Conservation (phyloP, 2,113 vertebrate genomes). For the Thalassoma bifasciatum region DNA sequence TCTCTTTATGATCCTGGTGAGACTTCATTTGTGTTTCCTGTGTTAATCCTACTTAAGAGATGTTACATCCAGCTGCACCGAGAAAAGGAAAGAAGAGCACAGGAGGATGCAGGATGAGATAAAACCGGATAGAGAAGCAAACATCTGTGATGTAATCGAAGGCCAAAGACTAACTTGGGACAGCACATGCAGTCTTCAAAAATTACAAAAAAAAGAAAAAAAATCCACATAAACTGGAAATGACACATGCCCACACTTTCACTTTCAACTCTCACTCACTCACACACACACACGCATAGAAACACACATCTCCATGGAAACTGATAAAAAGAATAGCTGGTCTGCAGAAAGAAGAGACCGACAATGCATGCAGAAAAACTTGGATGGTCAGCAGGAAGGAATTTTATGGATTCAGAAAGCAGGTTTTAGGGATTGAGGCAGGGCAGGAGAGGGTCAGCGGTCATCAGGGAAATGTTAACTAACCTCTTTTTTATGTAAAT, state of each 20-base stretch:
- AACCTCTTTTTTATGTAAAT: background rate
- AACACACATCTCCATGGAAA: slow-evolving; percentile 78
- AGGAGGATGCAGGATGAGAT: background rate
- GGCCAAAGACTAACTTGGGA: slow-evolving; percentile 8
- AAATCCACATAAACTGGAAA: slow-evolving; percentile 64
- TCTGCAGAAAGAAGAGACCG: slow-evolving; percentile 48
- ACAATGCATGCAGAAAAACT: slow-evolving; percentile 52
- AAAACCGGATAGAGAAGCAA: background rate
- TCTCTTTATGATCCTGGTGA: background rate
- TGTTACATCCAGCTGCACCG: background rate
- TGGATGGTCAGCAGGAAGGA: slow-evolving; percentile 34
- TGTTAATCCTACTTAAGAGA: background rate
- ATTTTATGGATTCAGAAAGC: background rate
- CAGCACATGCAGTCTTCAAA: slow-evolving; percentile 9
- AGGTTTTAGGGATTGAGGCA: background rate
- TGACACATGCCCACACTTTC: slow-evolving; percentile 59
- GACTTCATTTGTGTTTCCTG: background rate
- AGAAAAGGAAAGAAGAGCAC: background rate
- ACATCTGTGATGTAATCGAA: slow-evolving; percentile 1
- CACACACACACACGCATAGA: slow-evolving; percentile 28
- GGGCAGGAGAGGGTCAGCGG: background rate
- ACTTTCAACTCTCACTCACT: slow-evolving; percentile 54
- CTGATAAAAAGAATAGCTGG: slow-evolving; percentile 78
- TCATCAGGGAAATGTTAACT: background rate
- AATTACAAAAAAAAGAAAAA: slow-evolving; percentile 40